phyloP scores from a whole-genome alignment of 2,888 invertebrate genomes.

The Nycteola revayana region DNA sequence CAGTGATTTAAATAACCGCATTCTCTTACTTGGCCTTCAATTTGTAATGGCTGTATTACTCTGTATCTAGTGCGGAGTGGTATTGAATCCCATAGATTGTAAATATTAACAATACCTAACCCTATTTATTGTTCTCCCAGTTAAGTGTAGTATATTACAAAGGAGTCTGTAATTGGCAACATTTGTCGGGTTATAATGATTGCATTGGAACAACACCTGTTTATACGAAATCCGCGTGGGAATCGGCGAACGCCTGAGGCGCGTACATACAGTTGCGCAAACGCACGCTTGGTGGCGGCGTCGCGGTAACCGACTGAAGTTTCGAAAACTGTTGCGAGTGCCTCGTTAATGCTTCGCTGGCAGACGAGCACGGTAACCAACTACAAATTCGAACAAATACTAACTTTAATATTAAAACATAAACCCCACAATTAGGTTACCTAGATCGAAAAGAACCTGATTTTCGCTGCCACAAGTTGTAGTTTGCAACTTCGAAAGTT shows the following conservation, averaged over 20 bases:
- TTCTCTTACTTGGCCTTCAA: conserved; percentile 33
- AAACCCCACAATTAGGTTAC: conserved; percentile 19
- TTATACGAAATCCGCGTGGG: conserved; percentile 79
- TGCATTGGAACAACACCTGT: conserved; percentile 65
- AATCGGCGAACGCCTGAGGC: conserved; percentile 57
- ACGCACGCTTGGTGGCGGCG: conserved; percentile 35
- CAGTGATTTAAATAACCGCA: conserved; percentile 32
- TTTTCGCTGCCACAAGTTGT: conserved; percentile 1
- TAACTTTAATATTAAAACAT: conserved; percentile 20
- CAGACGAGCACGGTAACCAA: conserved; percentile 35
- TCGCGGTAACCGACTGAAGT: conserved; percentile 32
- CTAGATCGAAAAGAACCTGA: conserved; percentile 23
- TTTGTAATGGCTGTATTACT: conserved; percentile 13
- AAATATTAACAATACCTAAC: conserved; percentile 28
- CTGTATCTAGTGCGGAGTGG: conserved; percentile 14
- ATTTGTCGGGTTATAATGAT: conserved; percentile 52
- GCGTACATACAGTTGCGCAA: conserved; percentile 57
- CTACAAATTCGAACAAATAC: conserved; percentile 25
- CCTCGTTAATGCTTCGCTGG: conserved; percentile 36
- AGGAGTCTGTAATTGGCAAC: conserved; percentile 47
- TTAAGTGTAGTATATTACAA: conserved; percentile 34
- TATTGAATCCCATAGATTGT: conserved; percentile 22
- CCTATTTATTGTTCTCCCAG: conserved; percentile 24
- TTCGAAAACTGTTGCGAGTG: conserved; percentile 51
- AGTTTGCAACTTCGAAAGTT: too few species aligned